These are phyloP conservation scores for Gila orcuttii DNA, from an alignment of 2,113 vertebrate species.

Conservation along the genomic window DNA sequence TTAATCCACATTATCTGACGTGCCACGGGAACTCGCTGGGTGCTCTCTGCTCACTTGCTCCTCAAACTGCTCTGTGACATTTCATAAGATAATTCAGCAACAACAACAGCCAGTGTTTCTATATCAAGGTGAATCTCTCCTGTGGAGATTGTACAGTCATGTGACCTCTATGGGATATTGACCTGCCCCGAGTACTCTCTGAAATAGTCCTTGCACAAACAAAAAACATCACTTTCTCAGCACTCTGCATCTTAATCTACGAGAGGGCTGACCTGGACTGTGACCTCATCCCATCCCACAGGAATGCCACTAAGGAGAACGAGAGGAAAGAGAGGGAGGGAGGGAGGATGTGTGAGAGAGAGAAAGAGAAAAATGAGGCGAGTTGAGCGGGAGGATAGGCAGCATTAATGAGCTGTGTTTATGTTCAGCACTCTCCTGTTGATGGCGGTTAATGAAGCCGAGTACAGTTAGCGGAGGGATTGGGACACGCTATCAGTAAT, in stretches of 20 bases:
- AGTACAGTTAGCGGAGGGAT: conserved; percentile 70
- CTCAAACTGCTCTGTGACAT: conserved; percentile 51
- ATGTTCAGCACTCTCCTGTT: conserved; percentile 76
- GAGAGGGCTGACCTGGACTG: conserved; percentile 67
- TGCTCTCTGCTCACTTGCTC: conserved; percentile 33
- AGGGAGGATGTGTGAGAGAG: conserved; percentile 12
- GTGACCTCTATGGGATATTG: conserved; percentile 54
- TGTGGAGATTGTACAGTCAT: conserved; percentile 21
- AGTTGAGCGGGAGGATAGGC: conserved; percentile 57
- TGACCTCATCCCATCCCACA: conserved; percentile 59
- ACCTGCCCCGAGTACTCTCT: conserved; percentile 37
- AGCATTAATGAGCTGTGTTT: conserved; percentile 78
- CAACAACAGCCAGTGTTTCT: conserved; percentile 42
- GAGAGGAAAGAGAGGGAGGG: conserved; percentile 7
- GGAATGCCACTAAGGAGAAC: conserved; percentile 49
- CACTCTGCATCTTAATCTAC: conserved; percentile 55
- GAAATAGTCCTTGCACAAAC: conserved; percentile 49
- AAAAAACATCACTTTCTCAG: conserved; percentile 38
- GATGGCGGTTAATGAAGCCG: conserved; percentile 79
- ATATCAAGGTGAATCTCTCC: conserved; percentile 26
- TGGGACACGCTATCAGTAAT: conserved; percentile 77
- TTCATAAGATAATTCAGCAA: conserved; percentile 52
- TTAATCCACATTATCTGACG: conserved; percentile 54
- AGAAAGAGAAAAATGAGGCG: conserved; percentile 63
- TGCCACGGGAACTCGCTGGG: conserved; percentile 50